Evolutionary conservation across 2,888 invertebrate genomes (phyloP).

Genomic region (Rhogogaster chlorosoma): DNA sequence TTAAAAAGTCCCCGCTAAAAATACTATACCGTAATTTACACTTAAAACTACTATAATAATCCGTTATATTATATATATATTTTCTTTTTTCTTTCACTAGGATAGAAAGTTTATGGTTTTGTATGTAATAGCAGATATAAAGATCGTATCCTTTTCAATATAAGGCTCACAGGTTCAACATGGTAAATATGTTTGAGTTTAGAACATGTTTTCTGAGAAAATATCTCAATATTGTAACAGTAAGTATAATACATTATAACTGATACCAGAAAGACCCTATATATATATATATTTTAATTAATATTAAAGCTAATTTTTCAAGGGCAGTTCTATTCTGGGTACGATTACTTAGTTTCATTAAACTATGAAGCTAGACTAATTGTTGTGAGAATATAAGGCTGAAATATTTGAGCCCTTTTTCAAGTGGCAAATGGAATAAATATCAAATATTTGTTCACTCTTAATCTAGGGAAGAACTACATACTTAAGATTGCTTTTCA

Average conservation of each 20-base stretch:
- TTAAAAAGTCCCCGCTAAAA: neutral
- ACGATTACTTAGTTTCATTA: neutral
- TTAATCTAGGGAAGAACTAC: conserved; percentile 32
- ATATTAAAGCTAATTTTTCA: neutral
- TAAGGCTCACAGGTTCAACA: conserved; percentile 13
- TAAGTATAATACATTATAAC: neutral
- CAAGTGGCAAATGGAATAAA: conserved; percentile 17
- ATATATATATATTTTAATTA: neutral
- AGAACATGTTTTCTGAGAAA: conserved; percentile 14
- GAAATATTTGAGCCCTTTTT: conserved; percentile 19
- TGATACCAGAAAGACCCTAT: conserved; percentile 1
- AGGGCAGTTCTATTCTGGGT: neutral
- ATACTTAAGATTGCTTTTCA: conserved; percentile 15
- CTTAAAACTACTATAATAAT: neutral
- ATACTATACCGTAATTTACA: neutral
- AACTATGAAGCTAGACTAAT: conserved; percentile 17
- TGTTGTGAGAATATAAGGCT: conserved; percentile 10
- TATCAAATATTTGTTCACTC: conserved; percentile 6
- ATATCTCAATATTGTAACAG: conserved; percentile 8
- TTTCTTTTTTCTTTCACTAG: neutral
- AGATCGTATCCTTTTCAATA: conserved; percentile 3
- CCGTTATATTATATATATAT: neutral
- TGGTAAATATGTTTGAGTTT: conserved; percentile 13
- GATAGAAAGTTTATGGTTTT: conserved; percentile 14
- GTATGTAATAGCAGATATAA: neutral